Percentiles rank a stretch among this genome's conserved stretches.
phyloP scores from a whole-genome alignment of 2,888 invertebrate genomes.

The Eupithecia tripunctaria region DNA sequence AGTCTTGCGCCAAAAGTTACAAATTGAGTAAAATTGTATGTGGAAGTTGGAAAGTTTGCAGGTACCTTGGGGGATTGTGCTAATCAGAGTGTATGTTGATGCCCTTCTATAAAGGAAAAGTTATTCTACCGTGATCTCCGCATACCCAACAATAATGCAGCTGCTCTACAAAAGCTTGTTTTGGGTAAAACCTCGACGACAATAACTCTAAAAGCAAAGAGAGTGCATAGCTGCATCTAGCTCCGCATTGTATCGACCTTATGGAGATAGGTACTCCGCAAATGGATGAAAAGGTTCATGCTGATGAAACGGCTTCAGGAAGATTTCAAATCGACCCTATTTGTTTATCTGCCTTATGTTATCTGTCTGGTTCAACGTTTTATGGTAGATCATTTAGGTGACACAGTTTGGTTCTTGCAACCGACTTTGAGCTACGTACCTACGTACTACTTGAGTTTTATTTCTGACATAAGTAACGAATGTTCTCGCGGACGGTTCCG shows the following conservation, averaged over 20 bases:
- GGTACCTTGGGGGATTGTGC: constrained; percentile 35
- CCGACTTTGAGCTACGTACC: background rate
- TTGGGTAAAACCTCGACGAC: constrained; percentile 47
- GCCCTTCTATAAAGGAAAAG: constrained; percentile 16
- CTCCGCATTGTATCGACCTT: constrained; percentile 57
- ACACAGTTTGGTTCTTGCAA: constrained; percentile 10
- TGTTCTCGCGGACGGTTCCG: constrained; percentile 1
- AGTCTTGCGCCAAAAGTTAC: constrained; percentile 41
- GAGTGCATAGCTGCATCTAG: constrained; percentile 62
- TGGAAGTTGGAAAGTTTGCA: constrained; percentile 36
- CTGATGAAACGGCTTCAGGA: constrained; percentile 24
- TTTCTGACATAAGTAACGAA: constrained; percentile 12
- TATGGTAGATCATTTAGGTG: constrained; percentile 8
- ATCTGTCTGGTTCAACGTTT: constrained; percentile 5
- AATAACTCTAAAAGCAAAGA: constrained; percentile 71
- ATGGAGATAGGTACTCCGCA: constrained; percentile 51
- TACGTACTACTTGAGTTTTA: constrained; percentile 2
- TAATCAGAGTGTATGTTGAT: constrained; percentile 34
- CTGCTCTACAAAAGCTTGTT: constrained; percentile 45
- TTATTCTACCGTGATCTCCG: constrained; percentile 17
- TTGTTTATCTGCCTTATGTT: constrained; percentile 13
- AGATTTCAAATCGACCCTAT: constrained; percentile 18
- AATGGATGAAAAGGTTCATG: constrained; percentile 47
- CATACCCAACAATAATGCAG: constrained; percentile 31
- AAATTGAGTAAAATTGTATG: constrained; percentile 44